Evolutionary conservation across 1,140 invertebrate genomes (phyloP), one percentile per base, ranked within the genome.

Genomic region (Papilio xuthus): DNA sequence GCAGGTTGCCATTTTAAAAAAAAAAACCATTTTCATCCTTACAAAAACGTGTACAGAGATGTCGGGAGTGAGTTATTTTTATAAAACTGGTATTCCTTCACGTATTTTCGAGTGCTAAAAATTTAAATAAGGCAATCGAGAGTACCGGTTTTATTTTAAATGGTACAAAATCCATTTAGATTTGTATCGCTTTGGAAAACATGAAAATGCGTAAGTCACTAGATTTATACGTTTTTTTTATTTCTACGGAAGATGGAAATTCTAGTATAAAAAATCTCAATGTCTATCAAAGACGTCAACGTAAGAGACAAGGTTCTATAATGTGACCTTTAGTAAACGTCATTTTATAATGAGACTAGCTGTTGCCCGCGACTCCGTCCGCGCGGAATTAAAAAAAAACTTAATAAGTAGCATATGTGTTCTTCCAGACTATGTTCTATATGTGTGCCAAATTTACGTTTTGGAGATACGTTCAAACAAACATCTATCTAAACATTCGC

Each of bases 171-270:
- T 63, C 26, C 23, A 63, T 63, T 63, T 63, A 63, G 60, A 63
- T 63, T 63, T 1, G 4, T 63, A 63, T 28, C 60, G 13, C 12
- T 63, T 63, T 63, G 26, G 26, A 28, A 60, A 8, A 18, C n/a
- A 63, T 63, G 26, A 63, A 63, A 63, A 63, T 28, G 26, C 60
- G 26, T 28, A 28, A 28, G 3, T 26, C 2, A 13, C 7, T 13
- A 63, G 23, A 63, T 63, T 63, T 63, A 63, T 63, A 3, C 13
- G 15, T 4, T 10, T 20, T 20, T 20, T 63, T 63, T 67, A 18
- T 32, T 77, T 23, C 18, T 73, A 50, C 41, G 8, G 60, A 63
- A 63, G 60, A 63, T 63, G 23, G 60, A 28, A 63, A 26, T 63
- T 32, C 26, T 26, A 63, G 60, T 63, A 12, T 63, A 28, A 28